Conservation (phyloP, 1,140 invertebrate genomes). For the Bombus haemorrhoidalis region DNA sequence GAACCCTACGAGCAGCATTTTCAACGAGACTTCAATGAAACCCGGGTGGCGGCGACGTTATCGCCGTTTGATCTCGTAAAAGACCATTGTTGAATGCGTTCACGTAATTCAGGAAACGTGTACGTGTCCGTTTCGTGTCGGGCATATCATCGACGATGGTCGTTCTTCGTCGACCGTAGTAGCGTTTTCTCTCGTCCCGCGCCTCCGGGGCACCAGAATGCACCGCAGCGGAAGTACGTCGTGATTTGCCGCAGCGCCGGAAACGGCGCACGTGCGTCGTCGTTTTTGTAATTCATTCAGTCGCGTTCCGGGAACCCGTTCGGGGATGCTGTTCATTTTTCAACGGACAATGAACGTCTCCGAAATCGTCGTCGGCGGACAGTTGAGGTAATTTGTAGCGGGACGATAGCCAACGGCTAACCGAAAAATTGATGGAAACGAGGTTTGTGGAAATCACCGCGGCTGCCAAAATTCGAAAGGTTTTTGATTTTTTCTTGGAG, state of each 20-base stretch:
- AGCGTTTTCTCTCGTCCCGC: not conserved
- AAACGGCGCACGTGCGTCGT: constrained; percentile 68
- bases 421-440: no score
- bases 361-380: not conserved
- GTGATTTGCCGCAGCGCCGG: constrained; percentile 65
- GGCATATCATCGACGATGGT: constrained; percentile 36
- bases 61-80: constrained; percentile 45
- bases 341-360: constrained; percentile 4
- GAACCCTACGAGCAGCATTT: not conserved
- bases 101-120: constrained; percentile 65
- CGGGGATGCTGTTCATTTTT: constrained; percentile 36
- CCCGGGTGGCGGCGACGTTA: constrained; percentile 42
- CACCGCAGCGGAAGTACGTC: constrained; percentile 56
- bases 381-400: not conserved
- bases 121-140: constrained; percentile 63
- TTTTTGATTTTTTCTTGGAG: no score
- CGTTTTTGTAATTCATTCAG: constrained; percentile 63
- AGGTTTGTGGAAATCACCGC: no score
- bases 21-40: constrained; percentile 41
- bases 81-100: constrained; percentile 58
- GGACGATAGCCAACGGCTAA: no score
- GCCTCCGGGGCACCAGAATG: not conserved
- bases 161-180: not conserved
- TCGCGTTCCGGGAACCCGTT: constrained; percentile 58
- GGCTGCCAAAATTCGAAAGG: no score